A percentile compares a stretch with the other conserved stretches of the same genome.
phyloP scores from a whole-genome alignment of 2,797 vertebrate genomes.

The Peromyscus eremicus region DNA sequence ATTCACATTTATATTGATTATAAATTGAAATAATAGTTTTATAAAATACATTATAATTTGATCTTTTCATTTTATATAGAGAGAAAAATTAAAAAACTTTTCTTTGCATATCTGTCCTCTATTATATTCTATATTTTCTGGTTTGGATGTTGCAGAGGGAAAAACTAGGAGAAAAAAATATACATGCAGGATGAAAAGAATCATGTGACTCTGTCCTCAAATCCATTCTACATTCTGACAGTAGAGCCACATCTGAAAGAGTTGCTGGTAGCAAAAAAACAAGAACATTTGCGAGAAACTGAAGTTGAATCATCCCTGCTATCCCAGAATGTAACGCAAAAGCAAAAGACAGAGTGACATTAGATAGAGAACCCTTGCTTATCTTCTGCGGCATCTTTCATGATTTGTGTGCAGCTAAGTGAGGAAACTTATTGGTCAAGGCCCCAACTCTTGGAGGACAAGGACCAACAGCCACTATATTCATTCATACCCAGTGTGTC shows the following conservation, averaged over 20 bases:
- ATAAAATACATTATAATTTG: background rate
- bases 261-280: background rate
- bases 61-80: background rate
- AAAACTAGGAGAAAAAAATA: background rate
- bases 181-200: background rate
- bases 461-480: background rate
- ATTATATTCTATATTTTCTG: background rate
- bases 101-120: background rate
- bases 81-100: constrained; percentile 1
- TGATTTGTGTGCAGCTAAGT: background rate
- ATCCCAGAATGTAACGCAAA: background rate
- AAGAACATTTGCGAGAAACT: background rate
- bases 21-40: background rate
- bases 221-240: background rate
- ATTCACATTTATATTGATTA: background rate
- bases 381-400: background rate
- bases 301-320: background rate
- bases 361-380: background rate
- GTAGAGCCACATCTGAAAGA: background rate
- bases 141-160: background rate
- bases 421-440: background rate
- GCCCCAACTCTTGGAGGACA: background rate
- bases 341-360: background rate
- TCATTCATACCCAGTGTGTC: background rate
- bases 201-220: background rate